A percentile compares a stretch with the other conserved stretches of the same genome.
Conservation (phyloP, 2,113 vertebrate genomes). For the Helogale parvula region DNA sequence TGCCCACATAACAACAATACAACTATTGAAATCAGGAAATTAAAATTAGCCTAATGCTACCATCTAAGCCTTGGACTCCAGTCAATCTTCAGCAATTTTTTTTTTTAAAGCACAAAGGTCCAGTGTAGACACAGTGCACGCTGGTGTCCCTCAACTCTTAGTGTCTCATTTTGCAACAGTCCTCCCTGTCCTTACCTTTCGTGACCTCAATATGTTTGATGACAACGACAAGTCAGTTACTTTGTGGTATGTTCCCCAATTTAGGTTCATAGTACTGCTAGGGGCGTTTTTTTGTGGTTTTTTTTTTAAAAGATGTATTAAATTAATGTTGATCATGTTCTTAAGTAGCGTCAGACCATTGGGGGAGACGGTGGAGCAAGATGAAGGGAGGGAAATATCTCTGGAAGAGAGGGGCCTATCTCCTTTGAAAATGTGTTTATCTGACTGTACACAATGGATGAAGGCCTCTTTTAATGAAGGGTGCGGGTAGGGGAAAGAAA, state of each 20-base stretch:
- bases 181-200: constrained; percentile 8
- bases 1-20: background rate
- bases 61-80: background rate
- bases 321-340: background rate
- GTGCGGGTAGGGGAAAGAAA: constrained; percentile 9
- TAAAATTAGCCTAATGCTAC: background rate
- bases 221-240: background rate
- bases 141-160: background rate
- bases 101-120: background rate
- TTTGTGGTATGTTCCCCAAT: background rate
- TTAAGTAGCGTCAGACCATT: background rate
- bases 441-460: constrained; percentile 49
- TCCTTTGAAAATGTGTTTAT: constrained; percentile 65
- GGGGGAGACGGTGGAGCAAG: background rate
- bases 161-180: background rate
- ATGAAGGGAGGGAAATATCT: constrained; percentile 45
- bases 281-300: too few species aligned
- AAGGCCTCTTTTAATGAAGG: background rate
- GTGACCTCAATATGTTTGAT: background rate
- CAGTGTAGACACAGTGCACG: background rate
- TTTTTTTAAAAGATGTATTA: background rate
- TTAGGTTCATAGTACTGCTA: background rate
- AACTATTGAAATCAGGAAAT: constrained; percentile 6
- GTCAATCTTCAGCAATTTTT: background rate
- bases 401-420: background rate